A percentile compares a stretch with the other conserved stretches of the same genome.
Conservation (phyloP, 2,113 vertebrate species). For the Symphodus melops region DNA sequence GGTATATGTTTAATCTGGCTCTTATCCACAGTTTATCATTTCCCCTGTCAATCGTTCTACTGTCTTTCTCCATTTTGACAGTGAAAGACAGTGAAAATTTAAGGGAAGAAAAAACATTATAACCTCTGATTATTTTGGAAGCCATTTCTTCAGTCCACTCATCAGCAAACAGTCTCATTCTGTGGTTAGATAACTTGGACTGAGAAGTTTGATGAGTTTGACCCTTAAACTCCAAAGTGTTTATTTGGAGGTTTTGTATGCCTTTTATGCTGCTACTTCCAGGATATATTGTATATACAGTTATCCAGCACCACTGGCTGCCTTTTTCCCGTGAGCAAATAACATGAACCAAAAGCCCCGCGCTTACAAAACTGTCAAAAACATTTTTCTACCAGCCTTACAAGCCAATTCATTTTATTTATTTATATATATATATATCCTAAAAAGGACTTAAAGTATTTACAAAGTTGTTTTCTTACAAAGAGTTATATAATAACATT, state of each 20-base stretch:
- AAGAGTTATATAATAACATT: background rate
- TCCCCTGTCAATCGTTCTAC: background rate
- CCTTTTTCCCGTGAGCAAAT: slow-evolving; percentile 24
- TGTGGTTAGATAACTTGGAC: slow-evolving; percentile 34
- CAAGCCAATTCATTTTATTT: background rate
- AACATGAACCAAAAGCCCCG: slow-evolving; percentile 23
- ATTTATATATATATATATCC: too few species aligned
- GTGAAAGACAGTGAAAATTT: slow-evolving; percentile 1
- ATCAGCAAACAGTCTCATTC: slow-evolving; percentile 15
- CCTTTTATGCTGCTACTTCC: slow-evolving; percentile 44
- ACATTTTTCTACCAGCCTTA: slow-evolving; percentile 13
- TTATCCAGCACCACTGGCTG: slow-evolving; percentile 35
- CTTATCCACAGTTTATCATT: background rate
- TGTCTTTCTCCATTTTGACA: slow-evolving; percentile 1
- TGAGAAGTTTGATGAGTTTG: slow-evolving; percentile 40
- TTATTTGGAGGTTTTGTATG: slow-evolving; percentile 59
- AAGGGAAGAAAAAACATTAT: slow-evolving; percentile 4
- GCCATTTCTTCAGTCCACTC: slow-evolving; percentile 29
- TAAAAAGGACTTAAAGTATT: background rate
- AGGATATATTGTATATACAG: slow-evolving; percentile 24
- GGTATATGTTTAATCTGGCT: slow-evolving; percentile 15
- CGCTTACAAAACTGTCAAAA: slow-evolving; percentile 30
- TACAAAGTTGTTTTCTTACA: background rate
- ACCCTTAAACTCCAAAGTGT: slow-evolving; percentile 38
- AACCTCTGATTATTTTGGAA: slow-evolving; percentile 35